Percentiles rank a stretch among this genome's conserved stretches.
These are phyloP conservation scores for Propithecus coquereli DNA, from an alignment of 2,113 vertebrate genomes.

Conservation along the genomic window DNA sequence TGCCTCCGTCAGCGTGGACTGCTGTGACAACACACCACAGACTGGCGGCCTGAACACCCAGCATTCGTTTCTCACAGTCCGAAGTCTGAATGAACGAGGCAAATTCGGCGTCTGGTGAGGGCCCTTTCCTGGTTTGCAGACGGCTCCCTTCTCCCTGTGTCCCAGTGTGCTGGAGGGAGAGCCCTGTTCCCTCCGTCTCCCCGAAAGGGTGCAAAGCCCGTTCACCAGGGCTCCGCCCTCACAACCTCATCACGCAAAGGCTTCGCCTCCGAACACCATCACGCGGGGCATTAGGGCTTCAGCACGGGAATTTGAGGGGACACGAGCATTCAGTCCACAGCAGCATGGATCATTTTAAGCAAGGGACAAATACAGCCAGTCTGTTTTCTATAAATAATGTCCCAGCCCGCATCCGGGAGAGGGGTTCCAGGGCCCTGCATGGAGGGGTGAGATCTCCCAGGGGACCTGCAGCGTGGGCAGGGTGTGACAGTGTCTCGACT, in stretches of 20 bases:
- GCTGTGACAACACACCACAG: background rate
- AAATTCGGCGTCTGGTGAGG: background rate
- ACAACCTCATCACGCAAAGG: background rate
- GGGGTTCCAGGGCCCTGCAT: accelerated
- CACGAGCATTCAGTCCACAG: accelerated
- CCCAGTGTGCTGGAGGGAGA: background rate
- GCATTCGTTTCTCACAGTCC: background rate
- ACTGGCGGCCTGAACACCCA: background rate
- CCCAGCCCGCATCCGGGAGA: background rate
- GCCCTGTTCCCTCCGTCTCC: background rate
- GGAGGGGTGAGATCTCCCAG: background rate
- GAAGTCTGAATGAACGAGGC: background rate
- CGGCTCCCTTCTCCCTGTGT: background rate
- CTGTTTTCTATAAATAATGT: background rate
- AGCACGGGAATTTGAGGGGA: background rate
- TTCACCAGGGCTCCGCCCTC: background rate
- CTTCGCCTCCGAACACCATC: background rate
- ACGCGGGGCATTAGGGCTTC: background rate
- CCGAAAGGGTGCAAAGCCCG: background rate
- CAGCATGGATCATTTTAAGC: background rate
- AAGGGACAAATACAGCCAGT: background rate
- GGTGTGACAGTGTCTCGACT: accelerated
- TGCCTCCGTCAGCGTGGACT: background rate
- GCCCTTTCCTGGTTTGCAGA: background rate
- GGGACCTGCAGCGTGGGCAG: accelerated